These are phyloP conservation scores for Gallinago stenura DNA, from an alignment of 2,797 vertebrate species.

Conservation along the genomic window DNA sequence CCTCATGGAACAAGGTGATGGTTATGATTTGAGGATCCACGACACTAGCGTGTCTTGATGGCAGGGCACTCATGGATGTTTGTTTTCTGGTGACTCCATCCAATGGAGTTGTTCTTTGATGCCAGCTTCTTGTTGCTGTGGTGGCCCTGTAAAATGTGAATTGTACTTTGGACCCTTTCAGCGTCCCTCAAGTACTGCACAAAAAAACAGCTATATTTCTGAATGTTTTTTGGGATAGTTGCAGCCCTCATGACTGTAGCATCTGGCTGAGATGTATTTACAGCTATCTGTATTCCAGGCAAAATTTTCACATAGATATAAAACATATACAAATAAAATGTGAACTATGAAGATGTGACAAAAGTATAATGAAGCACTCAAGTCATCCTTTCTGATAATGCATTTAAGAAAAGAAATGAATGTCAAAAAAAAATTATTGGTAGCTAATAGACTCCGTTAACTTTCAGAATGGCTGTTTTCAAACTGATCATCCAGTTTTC, in stretches of 20 bases:
- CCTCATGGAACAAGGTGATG: neutral
- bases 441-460: neutral
- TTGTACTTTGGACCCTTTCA: neutral
- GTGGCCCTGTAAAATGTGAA: neutral
- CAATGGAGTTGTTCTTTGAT: neutral
- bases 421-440: neutral
- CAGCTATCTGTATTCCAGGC: neutral
- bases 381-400: neutral
- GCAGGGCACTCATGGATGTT: neutral
- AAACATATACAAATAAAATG: neutral
- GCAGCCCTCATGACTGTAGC: neutral
- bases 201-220: neutral
- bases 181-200: neutral
- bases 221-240: neutral
- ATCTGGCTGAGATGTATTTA: neutral
- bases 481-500: neutral
- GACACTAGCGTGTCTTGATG: neutral
- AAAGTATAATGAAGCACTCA: neutral
- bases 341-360: neutral
- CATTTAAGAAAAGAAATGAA: neutral
- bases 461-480: neutral
- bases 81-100: neutral
- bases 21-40: neutral
- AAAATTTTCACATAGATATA: neutral
- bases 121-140: neutral